Evolutionary conservation across 2,113 vertebrate species (phyloP), one percentile per base, ranked within the genome.

Genomic region (Ahaetulla prasina): DNA sequence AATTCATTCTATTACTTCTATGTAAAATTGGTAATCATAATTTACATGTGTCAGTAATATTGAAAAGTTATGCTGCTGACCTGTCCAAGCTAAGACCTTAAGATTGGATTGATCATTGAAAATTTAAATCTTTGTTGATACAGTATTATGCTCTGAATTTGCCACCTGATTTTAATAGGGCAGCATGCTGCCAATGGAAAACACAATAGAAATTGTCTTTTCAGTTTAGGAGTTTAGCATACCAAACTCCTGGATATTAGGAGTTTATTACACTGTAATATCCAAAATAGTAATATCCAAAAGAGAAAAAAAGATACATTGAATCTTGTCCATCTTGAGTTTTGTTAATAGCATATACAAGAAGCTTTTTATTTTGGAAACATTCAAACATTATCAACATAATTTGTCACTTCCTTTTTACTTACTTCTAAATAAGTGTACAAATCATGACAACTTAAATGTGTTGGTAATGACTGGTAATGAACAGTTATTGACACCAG

Each of bases 21-120:
- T 25, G 94, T 95, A 94, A 94, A 92, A 91, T 88, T 85, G 89
- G 74, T 94, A 90, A 90, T 94, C 90, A 92, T 95, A 95, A 94
- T 89, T 86, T 93, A 93, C 95, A 84, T 91, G 54, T 74, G 50
- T 63, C 90, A 93, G 90, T 89, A 85, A 94, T 94, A 93, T 9
- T 92, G 50, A 80, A 20, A 22, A 23, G 74, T 80, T 80, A 39
- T 80, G 74, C 74, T 80, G 35, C 18, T 80, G 35, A 80, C 35
- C 74, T 39, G 18, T 80, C 18, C 35, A 80, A 89, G 93, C n/a
- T 85, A 85, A 94, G 4, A 5, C 68, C 35, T 90, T 94, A 91
- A 39, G 25, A 92, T 0, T 94, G 80, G 92, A 94, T 63, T 45
- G 87, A 22, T 94, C 93, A 93, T 90, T 94, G 55, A 96, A 39